Base-by-base conservation (phyloP, 2,888 invertebrate genomes). In the Lycaena phlaeas region DNA sequence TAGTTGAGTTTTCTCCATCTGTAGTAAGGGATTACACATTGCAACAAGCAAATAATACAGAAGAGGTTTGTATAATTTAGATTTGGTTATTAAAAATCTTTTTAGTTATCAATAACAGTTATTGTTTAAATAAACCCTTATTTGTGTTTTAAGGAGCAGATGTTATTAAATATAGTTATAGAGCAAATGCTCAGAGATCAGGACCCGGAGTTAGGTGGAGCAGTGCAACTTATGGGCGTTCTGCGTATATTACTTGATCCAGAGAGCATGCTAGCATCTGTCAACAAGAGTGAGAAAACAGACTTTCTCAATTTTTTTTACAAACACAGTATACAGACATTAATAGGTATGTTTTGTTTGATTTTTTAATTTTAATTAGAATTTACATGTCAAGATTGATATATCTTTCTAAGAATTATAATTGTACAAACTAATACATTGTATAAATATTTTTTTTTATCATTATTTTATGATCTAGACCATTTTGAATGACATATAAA, bases 231-330 rank as follows among this genome's bases (percentile, higher is more conserved):
- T 49, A 96, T 96, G 89, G 96, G 97, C 42, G 96, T 98, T 40
- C 85, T 98, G 27, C 90, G 96, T 64, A 90, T 97, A 54, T 86
- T 98, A 22, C 87, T 98, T 37, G 98, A 98, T 76, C 98, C 98
- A 4, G 98, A 98, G 74, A 98, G 98, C 73, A 98, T 98, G 98
- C 86, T 98, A 51, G 92, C 95, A 42, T 91, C 94, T 40, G 90
- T 93, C 40, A 95, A 95, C 76, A 96, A 97, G 81, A 94, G 96
- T 42, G 98, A 99, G 85, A 98, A 98, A 78, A 94, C 96, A 11
- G 98, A 99, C 75, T 99, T 99, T 76, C 88, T 99, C 41, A 95
- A 94, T 75, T 97, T 97, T 78, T 99, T 99, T 85, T 99, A 99
- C 86, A 97, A 97, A 76, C 94, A 97, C 81, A 97, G 97, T 86